Percentiles rank a stretch among this genome's conserved stretches.
Evolutionary conservation across 2,797 vertebrate genomes (phyloP).

Genomic region (Argya squamiceps): DNA sequence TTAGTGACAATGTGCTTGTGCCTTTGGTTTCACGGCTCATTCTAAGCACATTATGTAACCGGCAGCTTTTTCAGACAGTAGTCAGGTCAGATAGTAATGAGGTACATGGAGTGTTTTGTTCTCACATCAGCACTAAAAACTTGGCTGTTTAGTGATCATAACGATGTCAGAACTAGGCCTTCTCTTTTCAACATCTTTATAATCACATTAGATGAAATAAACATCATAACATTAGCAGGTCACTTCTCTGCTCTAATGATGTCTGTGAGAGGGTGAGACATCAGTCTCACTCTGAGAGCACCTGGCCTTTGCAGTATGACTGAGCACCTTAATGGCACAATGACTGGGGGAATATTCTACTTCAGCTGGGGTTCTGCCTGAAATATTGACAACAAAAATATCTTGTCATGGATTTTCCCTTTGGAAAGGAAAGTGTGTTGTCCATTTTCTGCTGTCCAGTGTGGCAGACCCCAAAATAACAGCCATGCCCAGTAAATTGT

Average conservation of each 20-base stretch:
- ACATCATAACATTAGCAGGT: background rate
- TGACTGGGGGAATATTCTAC: background rate
- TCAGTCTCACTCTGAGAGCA: background rate
- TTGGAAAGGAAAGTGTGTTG: background rate
- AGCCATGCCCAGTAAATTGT: background rate
- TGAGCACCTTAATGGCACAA: background rate
- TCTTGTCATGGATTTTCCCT: background rate
- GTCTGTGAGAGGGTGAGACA: background rate
- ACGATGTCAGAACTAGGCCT: background rate
- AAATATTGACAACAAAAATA: background rate
- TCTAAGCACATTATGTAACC: slow-evolving; percentile 29
- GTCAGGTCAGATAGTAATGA: background rate
- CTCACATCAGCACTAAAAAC: background rate
- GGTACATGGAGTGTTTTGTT: slow-evolving; percentile 10
- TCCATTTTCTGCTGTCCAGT: background rate
- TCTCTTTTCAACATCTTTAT: background rate
- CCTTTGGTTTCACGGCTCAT: slow-evolving; percentile 18
- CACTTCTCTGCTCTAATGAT: background rate
- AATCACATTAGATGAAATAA: background rate
- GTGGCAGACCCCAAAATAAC: background rate
- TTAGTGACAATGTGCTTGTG: background rate
- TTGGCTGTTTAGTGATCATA: background rate
- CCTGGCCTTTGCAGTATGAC: background rate
- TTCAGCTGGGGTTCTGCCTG: background rate
- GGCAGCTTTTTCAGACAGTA: background rate